These are phyloP conservation scores for Callosobruchus maculatus DNA, from an alignment of 2,888 invertebrate species.

Conservation along the genomic window DNA sequence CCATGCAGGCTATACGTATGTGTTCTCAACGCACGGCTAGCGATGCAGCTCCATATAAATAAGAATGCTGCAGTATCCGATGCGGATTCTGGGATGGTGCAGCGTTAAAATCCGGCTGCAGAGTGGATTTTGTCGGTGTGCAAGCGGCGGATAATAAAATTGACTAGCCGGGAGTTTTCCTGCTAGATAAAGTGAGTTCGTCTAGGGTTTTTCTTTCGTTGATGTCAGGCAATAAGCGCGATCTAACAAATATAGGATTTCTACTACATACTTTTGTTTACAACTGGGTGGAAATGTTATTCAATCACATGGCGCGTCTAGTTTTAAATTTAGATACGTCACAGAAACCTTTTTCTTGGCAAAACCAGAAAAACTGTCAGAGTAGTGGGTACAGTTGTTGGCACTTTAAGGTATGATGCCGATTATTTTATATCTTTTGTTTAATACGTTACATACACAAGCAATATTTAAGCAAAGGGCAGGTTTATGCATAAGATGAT, in stretches of 20 bases:
- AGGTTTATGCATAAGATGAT: too few species aligned
- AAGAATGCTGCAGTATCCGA: not conserved
- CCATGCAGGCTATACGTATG: not conserved
- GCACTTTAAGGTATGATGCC: too few species aligned
- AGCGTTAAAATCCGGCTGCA: not conserved
- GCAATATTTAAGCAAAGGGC: too few species aligned
- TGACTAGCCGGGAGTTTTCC: not conserved
- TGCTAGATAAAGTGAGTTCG: not conserved
- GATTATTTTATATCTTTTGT: too few species aligned
- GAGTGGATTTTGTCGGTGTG: not conserved
- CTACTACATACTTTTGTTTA: not conserved
- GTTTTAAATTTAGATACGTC: too few species aligned
- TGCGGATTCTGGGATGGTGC: not conserved
- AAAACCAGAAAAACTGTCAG: too few species aligned
- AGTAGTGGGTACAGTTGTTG: too few species aligned
- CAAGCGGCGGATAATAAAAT: not conserved
- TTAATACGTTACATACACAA: too few species aligned
- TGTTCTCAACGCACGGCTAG: not conserved
- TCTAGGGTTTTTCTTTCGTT: not conserved
- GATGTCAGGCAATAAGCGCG: not conserved
- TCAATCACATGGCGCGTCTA: too few species aligned
- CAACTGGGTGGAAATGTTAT: too few species aligned
- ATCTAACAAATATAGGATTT: not conserved
- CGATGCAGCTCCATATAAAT: not conserved
- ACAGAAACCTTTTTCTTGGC: too few species aligned